phyloP scores from a whole-genome alignment of 1,140 invertebrate species.

The Drosophila chauvacae region DNA sequence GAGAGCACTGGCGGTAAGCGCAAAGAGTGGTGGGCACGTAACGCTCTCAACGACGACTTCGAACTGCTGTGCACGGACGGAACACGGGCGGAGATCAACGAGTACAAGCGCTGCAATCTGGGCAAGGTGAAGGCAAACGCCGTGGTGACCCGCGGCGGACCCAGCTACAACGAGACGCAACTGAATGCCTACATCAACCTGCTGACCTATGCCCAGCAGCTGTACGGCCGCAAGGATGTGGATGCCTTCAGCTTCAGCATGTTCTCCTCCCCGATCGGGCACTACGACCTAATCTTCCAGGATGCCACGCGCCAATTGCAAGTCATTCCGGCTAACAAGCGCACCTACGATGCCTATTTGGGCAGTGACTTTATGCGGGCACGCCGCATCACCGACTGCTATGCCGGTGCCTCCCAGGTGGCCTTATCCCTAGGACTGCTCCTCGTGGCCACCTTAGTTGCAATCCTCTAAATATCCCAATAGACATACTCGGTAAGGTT shows the following conservation, averaged over 20 bases:
- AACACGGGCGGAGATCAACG: constrained; percentile 90
- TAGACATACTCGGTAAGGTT: constrained; percentile 12
- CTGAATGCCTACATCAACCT: constrained; percentile 94
- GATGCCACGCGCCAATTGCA: constrained; percentile 94
- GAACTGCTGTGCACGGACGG: constrained; percentile 97
- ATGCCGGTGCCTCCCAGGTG: constrained; percentile 85
- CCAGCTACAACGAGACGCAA: constrained; percentile 91
- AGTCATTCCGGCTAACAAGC: constrained; percentile 87
- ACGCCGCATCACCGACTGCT: constrained; percentile 91
- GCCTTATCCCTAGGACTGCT: constrained; percentile 56
- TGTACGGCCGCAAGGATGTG: constrained; percentile 92
- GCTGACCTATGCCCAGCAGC: constrained; percentile 95
- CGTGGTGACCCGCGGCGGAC: constrained; percentile 92
- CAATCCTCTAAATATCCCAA: constrained; percentile 41
- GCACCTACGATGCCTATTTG: constrained; percentile 88
- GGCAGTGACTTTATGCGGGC: constrained; percentile 91
- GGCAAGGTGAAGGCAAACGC: constrained; percentile 96
- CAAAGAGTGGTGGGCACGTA: constrained; percentile 96
- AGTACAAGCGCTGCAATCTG: constrained; percentile 94
- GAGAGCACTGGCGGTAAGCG: constrained; percentile 96
- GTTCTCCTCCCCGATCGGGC: constrained; percentile 92
- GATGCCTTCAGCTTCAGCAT: constrained; percentile 96
- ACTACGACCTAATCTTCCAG: constrained; percentile 95
- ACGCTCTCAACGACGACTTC: constrained; percentile 95
- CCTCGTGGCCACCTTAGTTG: constrained; percentile 34